Evolutionary conservation across 2,888 invertebrate species (phyloP).

Genomic region (Eristalis arbustorum): DNA sequence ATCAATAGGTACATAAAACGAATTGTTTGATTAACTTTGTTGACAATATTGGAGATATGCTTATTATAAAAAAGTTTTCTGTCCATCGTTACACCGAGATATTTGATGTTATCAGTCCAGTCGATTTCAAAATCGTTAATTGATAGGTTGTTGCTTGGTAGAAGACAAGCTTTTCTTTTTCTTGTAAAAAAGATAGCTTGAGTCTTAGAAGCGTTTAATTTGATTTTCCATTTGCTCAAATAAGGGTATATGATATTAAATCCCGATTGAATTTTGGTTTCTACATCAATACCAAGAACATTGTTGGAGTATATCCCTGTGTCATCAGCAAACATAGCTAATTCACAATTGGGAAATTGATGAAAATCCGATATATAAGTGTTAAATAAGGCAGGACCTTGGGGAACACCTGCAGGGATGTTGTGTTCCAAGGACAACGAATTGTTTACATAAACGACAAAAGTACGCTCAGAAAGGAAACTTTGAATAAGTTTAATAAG

Average conservation of each 20-base stretch:
- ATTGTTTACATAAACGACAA: not conserved
- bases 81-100: no score
- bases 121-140: no score
- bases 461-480: not conserved
- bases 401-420: not conserved
- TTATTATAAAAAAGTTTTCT: no score
- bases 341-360: constrained; percentile 14
- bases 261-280: not conserved
- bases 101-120: no score
- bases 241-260: not conserved
- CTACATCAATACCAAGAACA: not conserved
- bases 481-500: not conserved
- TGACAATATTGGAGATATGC: no score
- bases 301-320: constrained; percentile 1
- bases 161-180: no score
- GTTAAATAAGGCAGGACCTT: constrained; percentile 10
- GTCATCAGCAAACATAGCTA: constrained; percentile 20
- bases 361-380: constrained; percentile 6
- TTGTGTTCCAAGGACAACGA: not conserved
- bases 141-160: no score
- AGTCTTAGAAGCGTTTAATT: no score
- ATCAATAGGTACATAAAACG: no score
- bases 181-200: no score
- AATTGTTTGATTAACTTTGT: no score
- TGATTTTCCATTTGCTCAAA: no score